Evolutionary conservation across 2,113 vertebrate species (phyloP).

Genomic region (Ammospiza nelsoni): DNA sequence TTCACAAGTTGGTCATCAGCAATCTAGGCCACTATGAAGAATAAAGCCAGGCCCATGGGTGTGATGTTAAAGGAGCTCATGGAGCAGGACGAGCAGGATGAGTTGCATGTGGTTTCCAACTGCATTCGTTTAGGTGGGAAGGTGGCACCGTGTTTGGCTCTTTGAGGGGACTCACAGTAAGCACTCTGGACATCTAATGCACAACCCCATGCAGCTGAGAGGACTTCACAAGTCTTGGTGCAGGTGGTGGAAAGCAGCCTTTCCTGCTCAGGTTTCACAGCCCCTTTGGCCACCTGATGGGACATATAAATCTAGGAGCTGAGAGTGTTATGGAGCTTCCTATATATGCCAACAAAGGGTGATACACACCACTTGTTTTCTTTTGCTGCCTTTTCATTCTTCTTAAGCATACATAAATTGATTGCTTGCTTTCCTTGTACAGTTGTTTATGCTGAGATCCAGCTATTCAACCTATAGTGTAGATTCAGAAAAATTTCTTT

Average conservation of each 20-base stretch:
- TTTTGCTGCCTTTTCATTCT: not conserved
- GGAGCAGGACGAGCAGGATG: not conserved
- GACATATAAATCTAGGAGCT: not conserved
- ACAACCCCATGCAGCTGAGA: not conserved
- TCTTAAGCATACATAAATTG: not conserved
- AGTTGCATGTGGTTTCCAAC: not conserved
- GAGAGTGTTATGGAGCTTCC: not conserved
- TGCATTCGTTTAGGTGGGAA: not conserved
- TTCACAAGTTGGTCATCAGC: not conserved
- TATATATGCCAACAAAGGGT: not conserved
- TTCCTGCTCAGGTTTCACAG: not conserved
- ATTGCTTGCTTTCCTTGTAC: not conserved
- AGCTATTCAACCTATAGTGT: fast-evolving
- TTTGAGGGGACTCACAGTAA: not conserved
- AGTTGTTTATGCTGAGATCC: not conserved
- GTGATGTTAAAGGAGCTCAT: not conserved
- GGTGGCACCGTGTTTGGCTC: not conserved
- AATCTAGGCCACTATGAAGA: not conserved
- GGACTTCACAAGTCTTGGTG: not conserved
- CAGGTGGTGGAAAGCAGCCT: not conserved
- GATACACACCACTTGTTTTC: not conserved
- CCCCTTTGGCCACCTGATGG: not conserved
- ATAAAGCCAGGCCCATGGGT: not conserved
- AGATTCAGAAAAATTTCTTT: not conserved
- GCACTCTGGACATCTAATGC: not conserved